phyloP scores from a whole-genome alignment of 2,888 invertebrate species.

The Eupithecia pulchellata region DNA sequence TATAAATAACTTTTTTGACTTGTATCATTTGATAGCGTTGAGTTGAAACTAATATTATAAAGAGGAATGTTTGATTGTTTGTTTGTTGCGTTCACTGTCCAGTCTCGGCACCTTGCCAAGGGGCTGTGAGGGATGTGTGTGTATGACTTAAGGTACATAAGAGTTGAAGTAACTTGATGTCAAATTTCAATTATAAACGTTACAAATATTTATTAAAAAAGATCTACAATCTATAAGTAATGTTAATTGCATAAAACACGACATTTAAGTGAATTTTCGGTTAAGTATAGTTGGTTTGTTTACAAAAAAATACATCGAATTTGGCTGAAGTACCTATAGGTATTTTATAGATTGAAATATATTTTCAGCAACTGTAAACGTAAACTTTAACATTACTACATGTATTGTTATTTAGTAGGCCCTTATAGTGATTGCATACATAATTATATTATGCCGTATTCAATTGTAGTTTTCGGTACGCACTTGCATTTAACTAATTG shows the following conservation, averaged over 20 bases:
- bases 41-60: too few species aligned
- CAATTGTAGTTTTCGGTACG: background rate
- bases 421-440: too few species aligned
- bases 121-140: too few species aligned
- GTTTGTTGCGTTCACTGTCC: too few species aligned
- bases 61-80: too few species aligned
- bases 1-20: slow-evolving; percentile 20
- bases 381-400: background rate
- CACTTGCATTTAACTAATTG: slow-evolving; percentile 3
- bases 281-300: background rate
- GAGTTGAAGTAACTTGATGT: background rate
- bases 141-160: too few species aligned
- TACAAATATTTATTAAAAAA: background rate
- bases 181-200: background rate
- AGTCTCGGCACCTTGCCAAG: too few species aligned
- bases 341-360: background rate
- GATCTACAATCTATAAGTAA: background rate
- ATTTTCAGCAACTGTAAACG: background rate
- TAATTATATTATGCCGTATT: too few species aligned
- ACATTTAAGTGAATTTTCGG: background rate
- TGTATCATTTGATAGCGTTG: background rate
- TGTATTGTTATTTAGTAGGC: background rate
- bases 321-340: background rate
- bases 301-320: background rate
- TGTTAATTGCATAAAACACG: background rate